phyloP scores from a whole-genome alignment of 2,113 vertebrate genomes.

The Panthera uncia region DNA sequence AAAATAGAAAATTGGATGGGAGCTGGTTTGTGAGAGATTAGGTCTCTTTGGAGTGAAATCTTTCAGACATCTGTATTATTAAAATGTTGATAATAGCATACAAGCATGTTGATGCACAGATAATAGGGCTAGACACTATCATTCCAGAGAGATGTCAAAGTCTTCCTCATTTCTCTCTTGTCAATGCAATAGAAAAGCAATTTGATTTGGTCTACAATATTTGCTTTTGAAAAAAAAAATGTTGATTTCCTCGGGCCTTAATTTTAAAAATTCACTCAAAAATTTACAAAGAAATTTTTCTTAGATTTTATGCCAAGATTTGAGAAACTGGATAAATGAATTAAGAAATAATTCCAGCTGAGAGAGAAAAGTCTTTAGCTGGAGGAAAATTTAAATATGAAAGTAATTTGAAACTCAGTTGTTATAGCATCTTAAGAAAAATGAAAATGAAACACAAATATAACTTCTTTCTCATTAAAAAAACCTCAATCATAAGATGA shows the following conservation, averaged over 20 bases:
- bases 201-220: not conserved
- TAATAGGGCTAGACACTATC: not conserved
- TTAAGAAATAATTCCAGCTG: conserved; percentile 43
- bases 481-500: not conserved
- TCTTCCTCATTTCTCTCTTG: not conserved
- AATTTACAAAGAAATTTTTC: not conserved
- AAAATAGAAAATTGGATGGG: not conserved
- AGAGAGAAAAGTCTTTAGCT: conserved; percentile 24
- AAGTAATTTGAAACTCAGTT: conserved; percentile 67
- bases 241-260: not conserved
- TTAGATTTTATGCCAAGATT: conserved; percentile 1
- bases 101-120: not conserved
- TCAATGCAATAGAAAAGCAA: not conserved
- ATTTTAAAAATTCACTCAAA: conserved; percentile 40
- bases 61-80: not conserved
- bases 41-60: not conserved
- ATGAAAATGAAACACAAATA: not conserved
- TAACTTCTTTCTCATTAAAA: not conserved
- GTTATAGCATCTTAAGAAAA: not conserved
- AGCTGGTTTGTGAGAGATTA: not conserved
- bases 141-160: not conserved
- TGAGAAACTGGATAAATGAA: conserved; percentile 54
- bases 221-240: not conserved
- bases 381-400: conserved; percentile 72
- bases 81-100: not conserved